phyloP scores from a whole-genome alignment of 1,140 invertebrate species.

The Apocrypta bakeri region DNA sequence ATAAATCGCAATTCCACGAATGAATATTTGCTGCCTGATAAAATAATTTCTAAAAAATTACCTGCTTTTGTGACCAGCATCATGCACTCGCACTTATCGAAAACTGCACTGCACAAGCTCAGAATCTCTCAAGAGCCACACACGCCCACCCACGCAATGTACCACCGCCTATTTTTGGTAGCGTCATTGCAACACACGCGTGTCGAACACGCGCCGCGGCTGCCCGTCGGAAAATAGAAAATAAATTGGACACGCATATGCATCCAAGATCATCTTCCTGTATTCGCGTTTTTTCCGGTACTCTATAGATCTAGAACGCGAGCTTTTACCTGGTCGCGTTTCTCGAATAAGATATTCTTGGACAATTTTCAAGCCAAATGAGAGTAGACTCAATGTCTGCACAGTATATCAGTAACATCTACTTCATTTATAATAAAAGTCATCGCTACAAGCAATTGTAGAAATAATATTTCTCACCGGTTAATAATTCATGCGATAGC shows the following conservation, averaged over 20 bases:
- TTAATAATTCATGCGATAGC: neutral
- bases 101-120: neutral
- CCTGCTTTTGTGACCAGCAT: neutral
- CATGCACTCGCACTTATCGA: neutral
- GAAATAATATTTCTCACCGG: neutral
- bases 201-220: neutral
- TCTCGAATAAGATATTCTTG: neutral
- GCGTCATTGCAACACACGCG: conserved; percentile 40
- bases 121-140: neutral
- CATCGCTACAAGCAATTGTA: neutral
- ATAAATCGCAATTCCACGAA: no score
- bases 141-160: conserved; percentile 21
- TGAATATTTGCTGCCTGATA: no score
- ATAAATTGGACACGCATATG: conserved; percentile 42
- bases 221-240: conserved; percentile 54
- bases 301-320: neutral
- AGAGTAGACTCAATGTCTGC: neutral
- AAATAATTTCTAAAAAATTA: no score
- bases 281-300: neutral
- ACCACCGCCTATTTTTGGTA: conserved; percentile 53
- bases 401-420: neutral
- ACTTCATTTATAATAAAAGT: no score
- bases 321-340: neutral
- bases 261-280: conserved; percentile 7
- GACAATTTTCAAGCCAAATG: neutral